Evolutionary conservation across 2,113 vertebrate species (phyloP).

Genomic region (Orthonyx spaldingii): DNA sequence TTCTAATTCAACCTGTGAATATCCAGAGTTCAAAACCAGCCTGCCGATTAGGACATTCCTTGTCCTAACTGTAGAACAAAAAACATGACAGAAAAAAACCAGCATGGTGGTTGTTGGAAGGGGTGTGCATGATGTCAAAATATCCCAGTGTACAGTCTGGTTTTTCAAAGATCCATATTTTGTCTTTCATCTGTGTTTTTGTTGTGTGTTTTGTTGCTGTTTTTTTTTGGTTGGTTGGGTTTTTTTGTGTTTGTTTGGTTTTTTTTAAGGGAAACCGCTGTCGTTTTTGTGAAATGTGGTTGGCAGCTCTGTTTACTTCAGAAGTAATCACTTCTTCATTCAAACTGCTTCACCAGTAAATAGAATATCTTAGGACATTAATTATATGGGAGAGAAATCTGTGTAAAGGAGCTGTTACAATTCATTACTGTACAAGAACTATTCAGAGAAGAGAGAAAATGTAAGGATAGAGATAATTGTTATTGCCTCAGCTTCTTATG

Average conservation of each 20-base stretch:
- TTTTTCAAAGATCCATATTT: not conserved
- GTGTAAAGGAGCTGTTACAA: constrained; percentile 76
- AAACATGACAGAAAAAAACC: not conserved
- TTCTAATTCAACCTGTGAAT: not conserved
- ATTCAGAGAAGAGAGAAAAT: constrained; percentile 74
- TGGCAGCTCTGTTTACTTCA: constrained; percentile 74
- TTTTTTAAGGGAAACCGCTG: constrained; percentile 18
- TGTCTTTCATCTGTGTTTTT: not conserved
- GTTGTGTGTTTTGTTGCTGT: not conserved
- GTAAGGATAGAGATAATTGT: constrained; percentile 76
- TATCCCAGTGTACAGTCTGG: not conserved
- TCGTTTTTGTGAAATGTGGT: constrained; percentile 61
- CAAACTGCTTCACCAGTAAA: constrained; percentile 74
- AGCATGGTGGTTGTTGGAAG: fast-evolving
- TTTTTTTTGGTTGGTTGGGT: not conserved
- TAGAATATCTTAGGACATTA: constrained; percentile 82
- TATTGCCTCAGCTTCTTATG: constrained; percentile 67
- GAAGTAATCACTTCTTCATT: constrained; percentile 80
- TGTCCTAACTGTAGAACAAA: not conserved
- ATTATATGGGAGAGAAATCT: constrained; percentile 76
- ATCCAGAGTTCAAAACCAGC: not conserved
- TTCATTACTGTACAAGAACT: constrained; percentile 80
- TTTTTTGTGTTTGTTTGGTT: not conserved
- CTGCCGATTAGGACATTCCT: not conserved
- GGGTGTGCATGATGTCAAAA: not conserved